These are phyloP conservation scores for Petromus typicus DNA, from an alignment of 2,113 vertebrate species.

Conservation along the genomic window DNA sequence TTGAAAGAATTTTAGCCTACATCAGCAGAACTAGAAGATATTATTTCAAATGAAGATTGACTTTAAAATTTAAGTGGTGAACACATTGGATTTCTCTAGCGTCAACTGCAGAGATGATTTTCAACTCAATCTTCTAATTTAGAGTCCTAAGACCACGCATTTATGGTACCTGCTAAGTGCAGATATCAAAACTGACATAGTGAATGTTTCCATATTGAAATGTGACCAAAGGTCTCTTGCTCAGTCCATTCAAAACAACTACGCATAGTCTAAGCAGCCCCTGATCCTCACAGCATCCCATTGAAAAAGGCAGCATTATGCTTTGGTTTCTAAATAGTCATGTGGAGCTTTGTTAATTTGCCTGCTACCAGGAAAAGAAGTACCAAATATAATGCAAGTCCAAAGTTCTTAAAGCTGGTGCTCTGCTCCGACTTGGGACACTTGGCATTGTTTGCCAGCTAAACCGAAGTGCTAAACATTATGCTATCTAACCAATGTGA, in stretches of 20 bases:
- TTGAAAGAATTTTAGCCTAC: constrained; percentile 1
- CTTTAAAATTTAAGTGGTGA: background rate
- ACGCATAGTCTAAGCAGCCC: constrained; percentile 61
- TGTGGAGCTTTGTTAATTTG: constrained; percentile 47
- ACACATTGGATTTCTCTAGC: background rate
- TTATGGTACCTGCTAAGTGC: background rate
- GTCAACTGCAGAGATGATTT: background rate
- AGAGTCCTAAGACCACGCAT: background rate
- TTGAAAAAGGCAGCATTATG: constrained; percentile 38
- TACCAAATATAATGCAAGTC: background rate
- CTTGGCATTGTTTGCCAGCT: background rate
- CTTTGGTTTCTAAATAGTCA: background rate
- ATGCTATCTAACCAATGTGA: background rate
- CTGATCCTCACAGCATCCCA: background rate
- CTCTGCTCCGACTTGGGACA: background rate
- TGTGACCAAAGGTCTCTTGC: constrained; percentile 15
- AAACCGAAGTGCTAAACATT: background rate
- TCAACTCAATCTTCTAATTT: background rate
- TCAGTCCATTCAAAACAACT: constrained; percentile 61
- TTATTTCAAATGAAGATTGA: background rate
- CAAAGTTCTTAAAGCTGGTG: constrained; percentile 36
- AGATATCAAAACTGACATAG: constrained; percentile 24
- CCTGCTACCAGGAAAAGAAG: constrained; percentile 50
- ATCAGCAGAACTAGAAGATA: background rate
- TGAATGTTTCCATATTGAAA: constrained; percentile 53